These are phyloP conservation scores for Cepaea hortensis DNA, from an alignment of 2,888 invertebrate species.

Conservation along the genomic window DNA sequence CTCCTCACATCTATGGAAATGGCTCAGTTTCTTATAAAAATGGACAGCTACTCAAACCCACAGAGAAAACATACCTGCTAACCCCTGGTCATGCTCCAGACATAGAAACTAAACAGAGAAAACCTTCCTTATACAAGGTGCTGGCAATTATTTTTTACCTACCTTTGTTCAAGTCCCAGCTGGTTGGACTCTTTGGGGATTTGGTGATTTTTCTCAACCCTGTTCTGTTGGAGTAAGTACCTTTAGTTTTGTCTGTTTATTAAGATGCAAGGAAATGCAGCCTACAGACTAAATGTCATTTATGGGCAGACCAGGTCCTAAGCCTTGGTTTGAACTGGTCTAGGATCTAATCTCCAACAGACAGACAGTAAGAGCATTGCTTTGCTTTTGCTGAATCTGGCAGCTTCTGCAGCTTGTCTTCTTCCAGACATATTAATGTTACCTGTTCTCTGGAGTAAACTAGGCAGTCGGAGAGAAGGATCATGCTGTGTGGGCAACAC, in stretches of 20 bases:
- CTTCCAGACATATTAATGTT: no score
- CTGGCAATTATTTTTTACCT: slow-evolving; percentile 32
- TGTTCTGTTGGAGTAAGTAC: slow-evolving; percentile 41
- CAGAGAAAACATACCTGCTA: slow-evolving; percentile 37
- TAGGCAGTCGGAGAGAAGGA: no score
- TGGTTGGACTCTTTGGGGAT: slow-evolving; percentile 45
- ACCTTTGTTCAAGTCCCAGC: slow-evolving; percentile 40
- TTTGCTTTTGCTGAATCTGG: no score
- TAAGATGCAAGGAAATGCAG: no score
- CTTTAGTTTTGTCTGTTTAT: not conserved
- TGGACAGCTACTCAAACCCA: not conserved
- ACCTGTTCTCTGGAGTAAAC: no score
- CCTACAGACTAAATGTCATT: no score
- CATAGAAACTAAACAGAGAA: not conserved
- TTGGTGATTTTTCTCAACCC: slow-evolving; percentile 42
- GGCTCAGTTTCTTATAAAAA: slow-evolving; percentile 14
- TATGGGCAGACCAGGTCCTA: no score
- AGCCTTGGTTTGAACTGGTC: no score
- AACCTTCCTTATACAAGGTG: slow-evolving; percentile 32
- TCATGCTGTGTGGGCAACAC: no score
- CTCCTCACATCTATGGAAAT: not conserved
- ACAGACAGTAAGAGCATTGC: no score
- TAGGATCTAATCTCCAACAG: no score
- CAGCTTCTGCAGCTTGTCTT: no score
- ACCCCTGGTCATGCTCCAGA: not conserved